Evolutionary conservation across 2,888 invertebrate species (phyloP).

Genomic region (Hydraecia micacea): DNA sequence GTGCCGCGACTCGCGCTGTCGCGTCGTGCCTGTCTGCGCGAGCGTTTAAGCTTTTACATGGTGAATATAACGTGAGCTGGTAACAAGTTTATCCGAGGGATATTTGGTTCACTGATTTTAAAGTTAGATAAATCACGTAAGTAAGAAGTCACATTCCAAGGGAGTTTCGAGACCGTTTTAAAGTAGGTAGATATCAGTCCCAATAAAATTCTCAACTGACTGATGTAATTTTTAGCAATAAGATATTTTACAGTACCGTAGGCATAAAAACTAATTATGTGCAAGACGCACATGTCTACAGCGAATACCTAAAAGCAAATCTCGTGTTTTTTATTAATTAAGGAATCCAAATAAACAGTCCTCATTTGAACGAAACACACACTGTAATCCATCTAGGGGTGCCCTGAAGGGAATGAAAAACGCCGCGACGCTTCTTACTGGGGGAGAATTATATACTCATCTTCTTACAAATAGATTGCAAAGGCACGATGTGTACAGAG

Average conservation of each 20-base stretch:
- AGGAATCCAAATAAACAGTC: conserved; percentile 50
- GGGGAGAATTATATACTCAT: conserved; percentile 87
- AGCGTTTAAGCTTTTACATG: conserved; percentile 10
- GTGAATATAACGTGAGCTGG: not conserved
- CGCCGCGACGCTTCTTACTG: conserved; percentile 77
- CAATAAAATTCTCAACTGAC: not conserved
- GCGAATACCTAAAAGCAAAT: not conserved
- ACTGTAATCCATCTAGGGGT: conserved; percentile 61
- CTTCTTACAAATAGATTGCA: conserved; percentile 87
- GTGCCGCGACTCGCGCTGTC: not conserved
- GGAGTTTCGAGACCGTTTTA: not conserved
- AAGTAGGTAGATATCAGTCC: not conserved
- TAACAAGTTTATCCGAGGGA: conserved; percentile 1
- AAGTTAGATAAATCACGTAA: not conserved
- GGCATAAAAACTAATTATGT: not conserved
- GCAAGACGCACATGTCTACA: not conserved
- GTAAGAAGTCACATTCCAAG: not conserved
- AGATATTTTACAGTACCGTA: not conserved
- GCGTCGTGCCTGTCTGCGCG: not conserved
- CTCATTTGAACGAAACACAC: conserved; percentile 49
- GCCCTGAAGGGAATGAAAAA: conserved; percentile 80
- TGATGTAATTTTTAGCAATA: not conserved
- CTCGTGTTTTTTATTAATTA: conserved; percentile 50
- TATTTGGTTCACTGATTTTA: conserved; percentile 31
- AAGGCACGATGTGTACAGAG: conserved; percentile 78